phyloP scores from a whole-genome alignment of 2,888 invertebrate genomes.

The Ypsolopha scabrella region DNA sequence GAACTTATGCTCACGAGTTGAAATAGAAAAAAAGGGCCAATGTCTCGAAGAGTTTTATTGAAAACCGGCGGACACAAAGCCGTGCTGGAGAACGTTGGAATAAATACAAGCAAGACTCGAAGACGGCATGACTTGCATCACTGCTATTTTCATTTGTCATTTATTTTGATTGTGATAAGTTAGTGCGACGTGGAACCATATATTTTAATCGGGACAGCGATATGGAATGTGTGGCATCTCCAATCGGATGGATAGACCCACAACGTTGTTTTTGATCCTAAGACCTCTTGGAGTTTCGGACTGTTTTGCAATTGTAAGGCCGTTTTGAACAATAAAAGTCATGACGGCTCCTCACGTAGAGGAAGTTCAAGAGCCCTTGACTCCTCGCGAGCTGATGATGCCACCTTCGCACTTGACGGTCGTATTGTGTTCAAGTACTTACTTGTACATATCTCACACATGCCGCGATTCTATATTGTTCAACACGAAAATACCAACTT shows the following conservation, averaged over 20 bases:
- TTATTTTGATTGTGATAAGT: slow-evolving; percentile 70
- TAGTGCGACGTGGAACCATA: slow-evolving; percentile 38
- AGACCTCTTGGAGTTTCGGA: neutral
- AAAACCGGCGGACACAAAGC: slow-evolving; percentile 55
- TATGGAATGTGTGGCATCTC: slow-evolving; percentile 11
- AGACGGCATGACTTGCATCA: slow-evolving; percentile 58
- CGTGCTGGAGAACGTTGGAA: slow-evolving; percentile 44
- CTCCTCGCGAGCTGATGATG: slow-evolving; percentile 11
- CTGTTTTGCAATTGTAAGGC: slow-evolving; percentile 10
- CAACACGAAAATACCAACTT: no score
- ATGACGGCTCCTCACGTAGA: neutral
- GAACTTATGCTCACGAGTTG: slow-evolving; percentile 33
- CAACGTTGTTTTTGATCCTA: neutral
- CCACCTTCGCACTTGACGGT: slow-evolving; percentile 8
- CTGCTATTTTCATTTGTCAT: slow-evolving; percentile 66
- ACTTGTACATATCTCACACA: no score
- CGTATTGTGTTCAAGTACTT: neutral
- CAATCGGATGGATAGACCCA: no score
- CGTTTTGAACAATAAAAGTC: slow-evolving; percentile 19
- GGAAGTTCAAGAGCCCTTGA: slow-evolving; percentile 8
- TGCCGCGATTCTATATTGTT: no score
- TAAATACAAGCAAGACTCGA: slow-evolving; percentile 29
- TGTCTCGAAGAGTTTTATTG: slow-evolving; percentile 56
- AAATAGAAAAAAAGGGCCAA: slow-evolving; percentile 34
- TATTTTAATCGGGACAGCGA: slow-evolving; percentile 33